Evolutionary conservation across 2,888 invertebrate genomes (phyloP).

Genomic region (Leucophenga maculata): DNA sequence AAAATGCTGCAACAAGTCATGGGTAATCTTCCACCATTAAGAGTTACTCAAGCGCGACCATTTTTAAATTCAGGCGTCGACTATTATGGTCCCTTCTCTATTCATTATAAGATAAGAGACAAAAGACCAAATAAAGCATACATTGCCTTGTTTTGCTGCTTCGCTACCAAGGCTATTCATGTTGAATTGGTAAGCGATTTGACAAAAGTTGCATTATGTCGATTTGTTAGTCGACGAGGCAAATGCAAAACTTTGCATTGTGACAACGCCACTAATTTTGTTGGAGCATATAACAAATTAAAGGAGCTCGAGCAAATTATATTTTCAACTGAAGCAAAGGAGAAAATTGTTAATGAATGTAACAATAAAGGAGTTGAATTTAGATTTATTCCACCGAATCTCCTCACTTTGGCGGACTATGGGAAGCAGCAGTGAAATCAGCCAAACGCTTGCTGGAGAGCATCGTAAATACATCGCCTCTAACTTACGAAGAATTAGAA

Average conservation of each 20-base stretch:
- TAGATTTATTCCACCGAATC: neutral
- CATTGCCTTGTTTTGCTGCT: constrained; percentile 31
- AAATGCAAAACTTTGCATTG: constrained; percentile 16
- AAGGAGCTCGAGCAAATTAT: neutral
- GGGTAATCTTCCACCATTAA: too few species aligned
- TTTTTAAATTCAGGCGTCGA: constrained; percentile 24
- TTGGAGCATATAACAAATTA: neutral
- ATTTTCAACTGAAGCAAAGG: neutral
- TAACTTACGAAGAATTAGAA: constrained; percentile 52
- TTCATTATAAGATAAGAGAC: constrained; percentile 7
- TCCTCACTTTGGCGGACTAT: constrained; percentile 5
- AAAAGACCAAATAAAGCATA: constrained; percentile 12
- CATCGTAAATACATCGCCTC: constrained; percentile 41
- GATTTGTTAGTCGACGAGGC: constrained; percentile 24
- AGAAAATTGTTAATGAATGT: neutral
- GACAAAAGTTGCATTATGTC: constrained; percentile 1
- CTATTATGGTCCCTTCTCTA: constrained; percentile 20
- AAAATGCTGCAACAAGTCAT: constrained; percentile 35
- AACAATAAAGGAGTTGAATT: neutral
- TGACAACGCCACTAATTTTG: constrained; percentile 5
- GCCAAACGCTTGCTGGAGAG: constrained; percentile 45
- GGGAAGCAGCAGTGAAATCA: constrained; percentile 36
- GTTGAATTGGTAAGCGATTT: constrained; percentile 15
- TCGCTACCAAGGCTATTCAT: constrained; percentile 30
- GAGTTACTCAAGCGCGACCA: constrained; percentile 6